These are phyloP conservation scores for Trichomycterus rosablanca DNA, from an alignment of 2,113 vertebrate species.

Conservation along the genomic window DNA sequence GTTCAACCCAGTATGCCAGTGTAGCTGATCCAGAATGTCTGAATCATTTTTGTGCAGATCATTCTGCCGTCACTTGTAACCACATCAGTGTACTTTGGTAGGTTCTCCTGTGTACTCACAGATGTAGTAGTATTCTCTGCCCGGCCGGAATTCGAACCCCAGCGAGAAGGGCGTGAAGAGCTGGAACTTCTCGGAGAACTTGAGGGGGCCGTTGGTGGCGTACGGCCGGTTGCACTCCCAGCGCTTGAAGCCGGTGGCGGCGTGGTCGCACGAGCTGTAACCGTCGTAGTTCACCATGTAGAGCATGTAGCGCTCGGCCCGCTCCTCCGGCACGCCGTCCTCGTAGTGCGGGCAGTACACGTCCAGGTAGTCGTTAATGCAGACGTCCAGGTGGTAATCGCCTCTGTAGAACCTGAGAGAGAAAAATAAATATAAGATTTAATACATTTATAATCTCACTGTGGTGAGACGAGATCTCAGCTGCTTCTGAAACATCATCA, in stretches of 20 bases:
- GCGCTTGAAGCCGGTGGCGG: slow-evolving; percentile 96
- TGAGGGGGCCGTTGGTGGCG: slow-evolving; percentile 89
- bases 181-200: slow-evolving; percentile 99
- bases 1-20: no score
- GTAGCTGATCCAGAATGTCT: no score
- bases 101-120: no score
- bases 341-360: slow-evolving; percentile 95
- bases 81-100: no score
- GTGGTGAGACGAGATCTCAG: slow-evolving; percentile 2
- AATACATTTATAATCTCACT: not conserved
- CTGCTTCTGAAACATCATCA: no score
- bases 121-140: slow-evolving; percentile 98
- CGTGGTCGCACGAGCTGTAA: slow-evolving; percentile 95
- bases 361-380: slow-evolving; percentile 97
- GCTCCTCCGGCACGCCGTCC: slow-evolving; percentile 83
- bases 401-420: slow-evolving; percentile 82
- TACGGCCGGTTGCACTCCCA: slow-evolving; percentile 97
- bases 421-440: not conserved
- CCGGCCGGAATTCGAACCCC: slow-evolving; percentile 96
- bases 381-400: slow-evolving; percentile 95
- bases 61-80: no score
- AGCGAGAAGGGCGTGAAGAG: slow-evolving; percentile 97
- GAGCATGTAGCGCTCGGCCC: slow-evolving; percentile 88
- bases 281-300: slow-evolving; percentile 99
- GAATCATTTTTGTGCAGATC: no score